Percentiles rank a stretch among this genome's conserved stretches.
Evolutionary conservation across 2,113 vertebrate species (phyloP).

Genomic region (Alligator mississippiensis): DNA sequence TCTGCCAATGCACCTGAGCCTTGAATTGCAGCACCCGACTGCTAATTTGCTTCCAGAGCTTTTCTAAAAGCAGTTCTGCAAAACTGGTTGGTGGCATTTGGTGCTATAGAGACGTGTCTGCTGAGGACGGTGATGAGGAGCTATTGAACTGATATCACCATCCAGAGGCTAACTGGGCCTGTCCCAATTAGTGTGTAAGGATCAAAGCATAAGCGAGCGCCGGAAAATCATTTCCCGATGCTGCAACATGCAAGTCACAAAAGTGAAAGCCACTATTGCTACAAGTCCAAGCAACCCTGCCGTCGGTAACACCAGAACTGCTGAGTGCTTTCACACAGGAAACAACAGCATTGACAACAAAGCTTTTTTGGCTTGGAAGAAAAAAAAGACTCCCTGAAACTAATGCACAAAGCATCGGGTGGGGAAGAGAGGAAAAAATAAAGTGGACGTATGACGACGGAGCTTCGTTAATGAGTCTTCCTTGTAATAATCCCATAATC

Average conservation of each 20-base stretch:
- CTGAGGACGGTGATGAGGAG: background rate
- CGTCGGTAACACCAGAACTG: background rate
- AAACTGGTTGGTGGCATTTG: background rate
- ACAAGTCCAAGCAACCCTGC: background rate
- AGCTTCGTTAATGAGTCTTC: background rate
- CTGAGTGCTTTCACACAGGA: background rate
- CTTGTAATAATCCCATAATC: slow-evolving; percentile 39
- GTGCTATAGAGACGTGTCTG: background rate
- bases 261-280: background rate
- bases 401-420: background rate
- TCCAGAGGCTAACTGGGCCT: background rate
- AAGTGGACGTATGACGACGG: background rate
- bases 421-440: background rate
- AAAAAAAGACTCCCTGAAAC: background rate
- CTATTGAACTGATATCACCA: background rate
- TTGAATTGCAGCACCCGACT: background rate
- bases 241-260: background rate
- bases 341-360: background rate
- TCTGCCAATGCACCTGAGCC: background rate
- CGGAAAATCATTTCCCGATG: background rate
- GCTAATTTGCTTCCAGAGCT: background rate
- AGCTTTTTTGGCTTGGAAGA: background rate
- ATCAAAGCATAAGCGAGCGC: background rate
- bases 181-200: background rate
- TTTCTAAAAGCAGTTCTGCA: background rate